Conservation (phyloP, 2,888 invertebrate genomes). For the Axea sp. region DNA sequence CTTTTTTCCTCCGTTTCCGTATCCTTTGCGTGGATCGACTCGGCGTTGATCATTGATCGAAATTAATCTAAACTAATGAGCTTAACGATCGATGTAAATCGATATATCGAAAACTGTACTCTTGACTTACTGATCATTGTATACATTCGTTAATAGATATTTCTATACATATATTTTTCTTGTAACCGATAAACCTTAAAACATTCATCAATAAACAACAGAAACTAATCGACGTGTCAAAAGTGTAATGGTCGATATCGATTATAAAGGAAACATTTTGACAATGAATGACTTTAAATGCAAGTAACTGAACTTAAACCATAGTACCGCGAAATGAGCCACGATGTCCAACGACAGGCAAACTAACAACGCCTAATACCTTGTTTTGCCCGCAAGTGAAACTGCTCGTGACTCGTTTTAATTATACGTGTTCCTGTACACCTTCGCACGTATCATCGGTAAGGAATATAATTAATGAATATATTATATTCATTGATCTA, state of each 20-base stretch:
- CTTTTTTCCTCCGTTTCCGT: not conserved
- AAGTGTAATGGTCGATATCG: conserved; percentile 23
- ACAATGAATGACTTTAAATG: conserved; percentile 25
- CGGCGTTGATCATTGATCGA: not conserved
- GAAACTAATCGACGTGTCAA: conserved; percentile 27
- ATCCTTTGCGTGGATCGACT: not conserved
- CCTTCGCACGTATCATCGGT: not conserved
- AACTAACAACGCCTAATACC: conserved; percentile 16
- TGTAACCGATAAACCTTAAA: conserved; percentile 33
- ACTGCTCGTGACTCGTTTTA: conserved; percentile 2
- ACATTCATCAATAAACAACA: conserved; percentile 39
- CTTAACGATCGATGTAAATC: conserved; percentile 11
- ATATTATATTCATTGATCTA: conserved; percentile 11
- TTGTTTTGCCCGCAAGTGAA: conserved; percentile 1
- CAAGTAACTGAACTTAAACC: conserved; percentile 14
- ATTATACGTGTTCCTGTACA: not conserved
- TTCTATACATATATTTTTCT: conserved; percentile 5
- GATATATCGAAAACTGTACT: conserved; percentile 18
- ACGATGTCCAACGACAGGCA: not conserved
- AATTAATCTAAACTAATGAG: conserved; percentile 19
- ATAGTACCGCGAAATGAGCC: not conserved
- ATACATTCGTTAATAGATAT: conserved; percentile 17
- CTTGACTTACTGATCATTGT: conserved; percentile 43
- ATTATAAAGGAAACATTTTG: conserved; percentile 28
- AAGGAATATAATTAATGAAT: conserved; percentile 11